A percentile compares a stretch with the other conserved stretches of the same genome.
phyloP scores from a whole-genome alignment of 2,113 vertebrate species.

The Anolis sagrei region DNA sequence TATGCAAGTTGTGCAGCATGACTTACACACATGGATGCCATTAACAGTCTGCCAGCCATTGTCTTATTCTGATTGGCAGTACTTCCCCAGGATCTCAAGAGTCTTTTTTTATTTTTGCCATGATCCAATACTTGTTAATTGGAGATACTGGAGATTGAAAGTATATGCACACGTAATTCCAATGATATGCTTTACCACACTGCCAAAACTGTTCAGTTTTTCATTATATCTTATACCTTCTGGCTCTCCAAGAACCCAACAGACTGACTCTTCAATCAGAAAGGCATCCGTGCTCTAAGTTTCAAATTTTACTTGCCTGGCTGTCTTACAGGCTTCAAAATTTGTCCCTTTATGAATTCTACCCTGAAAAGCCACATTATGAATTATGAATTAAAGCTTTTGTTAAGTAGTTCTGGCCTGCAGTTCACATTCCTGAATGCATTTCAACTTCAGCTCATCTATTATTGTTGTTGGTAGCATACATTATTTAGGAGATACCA shows the following conservation, averaged over 20 bases:
- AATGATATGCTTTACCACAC: neutral
- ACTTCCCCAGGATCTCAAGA: neutral
- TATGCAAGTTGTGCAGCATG: too few species aligned
- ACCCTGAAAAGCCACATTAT: neutral
- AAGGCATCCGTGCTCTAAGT: neutral
- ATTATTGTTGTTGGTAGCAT: conserved; percentile 58
- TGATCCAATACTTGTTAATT: neutral
- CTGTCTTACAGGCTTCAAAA: conserved; percentile 4
- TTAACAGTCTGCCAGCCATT: neutral
- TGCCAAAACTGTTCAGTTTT: neutral
- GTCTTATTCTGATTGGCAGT: neutral
- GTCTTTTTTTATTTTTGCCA: neutral
- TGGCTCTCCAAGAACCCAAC: neutral
- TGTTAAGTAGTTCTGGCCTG: conserved; percentile 4
- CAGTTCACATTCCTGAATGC: conserved; percentile 26
- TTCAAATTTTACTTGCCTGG: neutral
- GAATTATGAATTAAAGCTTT: conserved; percentile 34
- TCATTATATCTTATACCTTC: neutral
- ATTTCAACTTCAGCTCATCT: conserved; percentile 35
- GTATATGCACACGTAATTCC: too few species aligned
- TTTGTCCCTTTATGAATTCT: neutral
- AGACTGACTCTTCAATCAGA: neutral
- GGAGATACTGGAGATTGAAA: neutral
- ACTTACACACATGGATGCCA: too few species aligned
- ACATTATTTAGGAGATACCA: conserved; percentile 57